phyloP scores from a whole-genome alignment of 2,113 vertebrate species.

The Amia ocellicauda region DNA sequence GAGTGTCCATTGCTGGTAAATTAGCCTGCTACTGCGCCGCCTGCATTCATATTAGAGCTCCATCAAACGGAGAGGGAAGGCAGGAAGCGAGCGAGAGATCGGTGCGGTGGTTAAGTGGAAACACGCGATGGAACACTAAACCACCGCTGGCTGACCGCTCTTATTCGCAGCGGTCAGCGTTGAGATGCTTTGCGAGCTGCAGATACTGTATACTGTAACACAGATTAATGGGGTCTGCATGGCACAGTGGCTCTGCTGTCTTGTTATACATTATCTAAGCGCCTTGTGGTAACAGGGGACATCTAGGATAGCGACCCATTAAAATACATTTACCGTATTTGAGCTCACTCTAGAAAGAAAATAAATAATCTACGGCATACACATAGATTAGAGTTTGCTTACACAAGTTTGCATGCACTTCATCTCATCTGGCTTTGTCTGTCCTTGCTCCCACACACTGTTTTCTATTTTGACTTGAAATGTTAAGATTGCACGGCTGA shows the following conservation, averaged over 20 bases:
- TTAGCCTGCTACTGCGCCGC: too few relatives aligned
- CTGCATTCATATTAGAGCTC: too few relatives aligned
- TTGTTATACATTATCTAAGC: background rate
- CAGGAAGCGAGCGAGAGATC: background rate
- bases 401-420: too few relatives aligned
- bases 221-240: conserved; percentile 7
- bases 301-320: conserved; percentile 13
- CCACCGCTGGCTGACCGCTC: background rate
- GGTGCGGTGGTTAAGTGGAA: conserved; percentile 17
- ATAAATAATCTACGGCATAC: too few relatives aligned
- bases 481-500: too few relatives aligned
- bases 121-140: conserved; percentile 16
- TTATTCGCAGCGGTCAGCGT: background rate
- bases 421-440: too few relatives aligned
- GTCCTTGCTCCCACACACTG: too few relatives aligned
- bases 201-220: background rate
- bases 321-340: conserved; percentile 23
- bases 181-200: background rate
- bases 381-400: too few relatives aligned
- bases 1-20: too few relatives aligned
- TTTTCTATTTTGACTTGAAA: too few relatives aligned
- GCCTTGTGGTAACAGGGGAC: conserved; percentile 14
- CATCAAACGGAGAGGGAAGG: too few relatives aligned
- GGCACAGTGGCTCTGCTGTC: background rate
- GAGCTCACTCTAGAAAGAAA: too few relatives aligned